Percentiles rank a stretch among this genome's conserved stretches.
Evolutionary conservation across 2,797 vertebrate species (phyloP).

Genomic region (Mustela erminea): DNA sequence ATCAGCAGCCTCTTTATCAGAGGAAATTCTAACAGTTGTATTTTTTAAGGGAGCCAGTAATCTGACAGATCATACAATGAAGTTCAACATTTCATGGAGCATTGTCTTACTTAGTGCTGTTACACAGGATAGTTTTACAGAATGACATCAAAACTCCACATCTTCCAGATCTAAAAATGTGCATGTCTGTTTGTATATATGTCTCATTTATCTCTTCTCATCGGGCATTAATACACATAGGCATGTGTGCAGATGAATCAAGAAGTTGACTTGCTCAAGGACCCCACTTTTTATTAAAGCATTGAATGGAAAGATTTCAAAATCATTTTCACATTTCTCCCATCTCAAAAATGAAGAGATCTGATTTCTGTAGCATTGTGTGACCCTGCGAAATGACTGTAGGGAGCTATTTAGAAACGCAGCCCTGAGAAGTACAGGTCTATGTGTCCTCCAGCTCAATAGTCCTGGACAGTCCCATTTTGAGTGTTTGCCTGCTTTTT

Average conservation of each 20-base stretch:
- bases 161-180: background rate
- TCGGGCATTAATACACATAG: background rate
- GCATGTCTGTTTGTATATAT: background rate
- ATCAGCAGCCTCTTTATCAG: background rate
- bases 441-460: background rate
- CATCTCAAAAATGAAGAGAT: background rate
- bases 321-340: background rate
- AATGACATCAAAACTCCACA: background rate
- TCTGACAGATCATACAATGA: background rate
- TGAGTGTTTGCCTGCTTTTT: background rate
- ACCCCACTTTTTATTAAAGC: background rate
- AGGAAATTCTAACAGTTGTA: background rate
- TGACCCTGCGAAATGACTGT: background rate
- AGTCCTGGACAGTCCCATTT: background rate
- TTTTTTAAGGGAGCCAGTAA: background rate
- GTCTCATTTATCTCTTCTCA: background rate
- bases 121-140: background rate
- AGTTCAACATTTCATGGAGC: background rate
- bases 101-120: background rate
- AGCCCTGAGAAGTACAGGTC: background rate
- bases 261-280: background rate
- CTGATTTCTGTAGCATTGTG: background rate
- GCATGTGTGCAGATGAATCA: background rate
- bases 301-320: background rate
- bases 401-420: background rate